A percentile compares a stretch with the other conserved stretches of the same genome.
These are phyloP conservation scores for Nasonia giraulti DNA, from an alignment of 1,140 invertebrate species.

Conservation along the genomic window DNA sequence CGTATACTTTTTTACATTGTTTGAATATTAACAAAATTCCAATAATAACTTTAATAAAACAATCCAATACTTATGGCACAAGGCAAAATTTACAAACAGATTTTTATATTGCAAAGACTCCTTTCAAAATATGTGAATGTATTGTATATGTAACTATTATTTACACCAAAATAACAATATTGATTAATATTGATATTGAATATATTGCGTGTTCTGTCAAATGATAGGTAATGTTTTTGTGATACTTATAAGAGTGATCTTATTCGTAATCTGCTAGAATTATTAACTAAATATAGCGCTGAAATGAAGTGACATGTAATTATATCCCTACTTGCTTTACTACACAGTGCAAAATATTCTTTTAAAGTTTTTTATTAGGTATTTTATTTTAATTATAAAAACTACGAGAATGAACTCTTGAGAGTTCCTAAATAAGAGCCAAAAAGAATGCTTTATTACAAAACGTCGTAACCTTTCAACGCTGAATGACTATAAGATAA, in stretches of 20 bases:
- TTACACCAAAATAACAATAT: constrained; percentile 45
- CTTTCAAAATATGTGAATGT: constrained; percentile 16
- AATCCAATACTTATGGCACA: constrained; percentile 49
- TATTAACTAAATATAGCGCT: constrained; percentile 22
- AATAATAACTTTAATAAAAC: constrained; percentile 29
- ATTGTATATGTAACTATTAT: constrained; percentile 39
- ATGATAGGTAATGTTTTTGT: constrained; percentile 6
- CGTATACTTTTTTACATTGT: not conserved
- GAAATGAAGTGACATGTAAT: constrained; percentile 21
- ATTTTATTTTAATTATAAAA: constrained; percentile 13
- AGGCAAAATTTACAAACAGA: constrained; percentile 49
- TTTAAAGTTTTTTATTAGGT: not conserved
- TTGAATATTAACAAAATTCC: constrained; percentile 1
- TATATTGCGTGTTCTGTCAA: constrained; percentile 32
- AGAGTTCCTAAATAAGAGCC: not conserved
- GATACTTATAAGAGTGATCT: not conserved
- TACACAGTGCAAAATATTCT: constrained; percentile 17
- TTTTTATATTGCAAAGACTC: constrained; percentile 32
- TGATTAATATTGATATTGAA: constrained; percentile 38
- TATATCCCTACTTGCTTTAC: constrained; percentile 1
- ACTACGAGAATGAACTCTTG: not conserved
- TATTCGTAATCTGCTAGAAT: constrained; percentile 11
- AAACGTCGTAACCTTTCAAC: not conserved
- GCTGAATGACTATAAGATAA: not conserved
- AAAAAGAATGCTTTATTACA: not conserved